Conservation (phyloP, 2,797 vertebrate species). For the Gobionotothen gibberifrons region DNA sequence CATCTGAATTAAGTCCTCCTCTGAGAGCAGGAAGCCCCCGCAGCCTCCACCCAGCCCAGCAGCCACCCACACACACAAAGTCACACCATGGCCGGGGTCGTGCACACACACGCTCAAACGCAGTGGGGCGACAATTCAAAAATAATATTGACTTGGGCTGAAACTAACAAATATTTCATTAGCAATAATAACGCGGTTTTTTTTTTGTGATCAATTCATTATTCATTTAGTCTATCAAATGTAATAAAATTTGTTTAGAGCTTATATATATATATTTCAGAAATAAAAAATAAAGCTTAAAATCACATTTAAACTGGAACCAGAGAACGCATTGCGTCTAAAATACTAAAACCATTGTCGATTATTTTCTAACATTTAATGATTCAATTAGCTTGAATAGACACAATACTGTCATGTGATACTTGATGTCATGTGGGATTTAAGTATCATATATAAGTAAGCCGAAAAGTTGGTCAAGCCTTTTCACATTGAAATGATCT, state of each 20-base stretch:
- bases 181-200: not conserved
- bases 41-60: slow-evolving; percentile 84
- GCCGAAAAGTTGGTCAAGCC: not conserved
- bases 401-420: no score
- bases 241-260: no score
- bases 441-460: not conserved
- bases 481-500: not conserved
- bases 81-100: slow-evolving; percentile 63
- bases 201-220: not conserved
- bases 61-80: slow-evolving; percentile 81
- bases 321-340: not conserved
- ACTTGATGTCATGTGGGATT: not conserved
- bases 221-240: not conserved
- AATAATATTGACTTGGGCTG: not conserved
- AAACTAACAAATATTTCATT: not conserved
- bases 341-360: not conserved
- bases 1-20: slow-evolving; percentile 87
- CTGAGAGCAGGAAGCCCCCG: slow-evolving; percentile 86
- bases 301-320: not conserved
- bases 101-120: slow-evolving; percentile 75
- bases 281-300: no score
- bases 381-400: not conserved
- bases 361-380: no score
- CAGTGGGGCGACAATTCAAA: slow-evolving; percentile 22
- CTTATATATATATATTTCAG: no score